Percentiles rank a stretch among this genome's conserved stretches.
These are phyloP conservation scores for Machimus rusticus DNA, from an alignment of 2,888 invertebrate species.

Conservation along the genomic window DNA sequence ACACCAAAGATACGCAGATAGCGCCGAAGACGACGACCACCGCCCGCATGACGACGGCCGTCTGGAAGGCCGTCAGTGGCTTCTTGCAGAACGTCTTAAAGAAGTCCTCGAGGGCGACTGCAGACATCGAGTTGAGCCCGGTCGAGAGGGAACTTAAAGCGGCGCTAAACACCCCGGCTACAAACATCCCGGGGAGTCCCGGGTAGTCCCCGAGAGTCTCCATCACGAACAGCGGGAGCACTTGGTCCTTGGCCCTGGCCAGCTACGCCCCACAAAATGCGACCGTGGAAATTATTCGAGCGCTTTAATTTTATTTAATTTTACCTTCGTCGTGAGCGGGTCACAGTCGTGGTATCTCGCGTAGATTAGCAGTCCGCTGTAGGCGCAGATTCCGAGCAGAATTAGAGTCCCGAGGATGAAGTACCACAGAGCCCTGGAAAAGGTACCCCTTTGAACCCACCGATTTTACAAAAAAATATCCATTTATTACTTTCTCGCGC, in stretches of 20 bases:
- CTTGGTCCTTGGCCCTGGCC: constrained; percentile 77
- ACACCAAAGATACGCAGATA: constrained; percentile 70
- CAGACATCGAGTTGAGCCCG: constrained; percentile 79
- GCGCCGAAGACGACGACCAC: constrained; percentile 71
- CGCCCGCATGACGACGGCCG: constrained; percentile 71
- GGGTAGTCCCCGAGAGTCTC: constrained; percentile 79
- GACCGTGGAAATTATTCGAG: constrained; percentile 39
- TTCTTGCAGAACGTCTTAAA: constrained; percentile 67
- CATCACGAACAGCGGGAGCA: constrained; percentile 85
- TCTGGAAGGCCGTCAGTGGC: constrained; percentile 66
- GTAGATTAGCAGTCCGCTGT: constrained; percentile 85
- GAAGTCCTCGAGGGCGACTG: constrained; percentile 77
- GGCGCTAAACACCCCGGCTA: constrained; percentile 90
- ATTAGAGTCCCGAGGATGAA: constrained; percentile 79
- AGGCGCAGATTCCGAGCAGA: constrained; percentile 80
- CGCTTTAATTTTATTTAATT: constrained; percentile 33
- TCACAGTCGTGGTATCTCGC: constrained; percentile 86
- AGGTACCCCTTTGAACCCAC: not conserved
- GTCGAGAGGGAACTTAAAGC: constrained; percentile 84
- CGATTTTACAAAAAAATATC: not conserved
- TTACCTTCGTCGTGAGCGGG: constrained; percentile 76
- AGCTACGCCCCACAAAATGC: constrained; percentile 61
- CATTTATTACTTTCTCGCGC: constrained; percentile 67
- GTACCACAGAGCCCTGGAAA: constrained; percentile 66
- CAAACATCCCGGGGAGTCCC: constrained; percentile 86